These are phyloP conservation scores for Forpus xanthops DNA, from an alignment of 2,797 vertebrate species.

Conservation along the genomic window DNA sequence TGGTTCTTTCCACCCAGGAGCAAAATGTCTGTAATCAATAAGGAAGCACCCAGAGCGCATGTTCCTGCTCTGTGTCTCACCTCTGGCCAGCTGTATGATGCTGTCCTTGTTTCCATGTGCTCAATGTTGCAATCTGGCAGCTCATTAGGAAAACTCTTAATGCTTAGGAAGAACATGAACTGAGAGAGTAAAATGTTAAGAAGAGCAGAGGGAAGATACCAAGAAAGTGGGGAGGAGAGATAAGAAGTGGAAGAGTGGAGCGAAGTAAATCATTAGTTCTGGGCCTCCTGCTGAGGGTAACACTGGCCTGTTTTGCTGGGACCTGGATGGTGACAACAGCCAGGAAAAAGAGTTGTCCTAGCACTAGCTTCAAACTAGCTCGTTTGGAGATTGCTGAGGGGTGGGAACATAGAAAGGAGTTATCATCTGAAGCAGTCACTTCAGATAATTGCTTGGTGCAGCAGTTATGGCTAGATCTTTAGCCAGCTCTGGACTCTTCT, in stretches of 20 bases:
- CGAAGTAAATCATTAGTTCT: not conserved
- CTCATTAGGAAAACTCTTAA: not conserved
- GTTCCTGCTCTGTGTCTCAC: not conserved
- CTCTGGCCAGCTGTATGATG: not conserved
- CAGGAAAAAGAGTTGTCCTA: not conserved
- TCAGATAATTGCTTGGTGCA: not conserved
- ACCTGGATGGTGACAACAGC: not conserved
- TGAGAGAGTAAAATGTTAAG: not conserved
- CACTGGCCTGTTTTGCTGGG: not conserved
- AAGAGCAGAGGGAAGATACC: not conserved
- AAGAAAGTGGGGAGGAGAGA: not conserved
- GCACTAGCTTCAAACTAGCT: not conserved
- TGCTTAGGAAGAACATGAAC: not conserved
- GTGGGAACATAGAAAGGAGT: not conserved
- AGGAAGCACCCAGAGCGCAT: accelerated
- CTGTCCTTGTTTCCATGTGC: not conserved
- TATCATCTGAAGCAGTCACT: not conserved
- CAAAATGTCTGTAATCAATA: not conserved
- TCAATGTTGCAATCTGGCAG: not conserved
- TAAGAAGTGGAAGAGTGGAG: not conserved
- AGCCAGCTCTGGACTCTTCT: not conserved
- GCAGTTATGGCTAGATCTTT: not conserved
- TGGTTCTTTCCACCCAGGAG: not conserved
- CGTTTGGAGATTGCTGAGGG: not conserved
- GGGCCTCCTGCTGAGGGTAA: not conserved